These are phyloP conservation scores for Batillaria attramentaria DNA, from an alignment of 1,140 invertebrate genomes.

Conservation along the genomic window DNA sequence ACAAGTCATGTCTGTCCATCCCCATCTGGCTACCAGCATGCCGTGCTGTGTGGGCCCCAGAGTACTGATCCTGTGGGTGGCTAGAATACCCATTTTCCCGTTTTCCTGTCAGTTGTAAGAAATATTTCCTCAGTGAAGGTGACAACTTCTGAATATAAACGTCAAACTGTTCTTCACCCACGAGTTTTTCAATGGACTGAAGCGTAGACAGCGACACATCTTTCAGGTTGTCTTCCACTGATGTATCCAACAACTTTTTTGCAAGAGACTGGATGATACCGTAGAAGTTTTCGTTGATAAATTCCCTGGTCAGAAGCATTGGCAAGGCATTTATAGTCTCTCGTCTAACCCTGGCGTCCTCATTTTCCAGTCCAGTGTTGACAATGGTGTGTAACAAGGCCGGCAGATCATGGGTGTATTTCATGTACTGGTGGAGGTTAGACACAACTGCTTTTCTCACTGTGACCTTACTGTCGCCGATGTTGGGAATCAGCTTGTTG, in stretches of 20 bases:
- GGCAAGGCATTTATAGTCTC: conserved; percentile 67
- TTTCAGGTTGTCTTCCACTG: conserved; percentile 63
- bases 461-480: conserved; percentile 68
- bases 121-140: conserved; percentile 62
- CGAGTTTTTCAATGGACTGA: conserved; percentile 64
- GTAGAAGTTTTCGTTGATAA: conserved; percentile 64
- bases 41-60: conserved; percentile 12
- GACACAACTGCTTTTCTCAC: conserved; percentile 67
- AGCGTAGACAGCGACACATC: conserved; percentile 64
- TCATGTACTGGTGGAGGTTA: conserved; percentile 70
- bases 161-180: conserved; percentile 65
- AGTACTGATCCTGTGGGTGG: conserved; percentile 11
- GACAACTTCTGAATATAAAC: conserved; percentile 64
- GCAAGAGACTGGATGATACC: conserved; percentile 66
- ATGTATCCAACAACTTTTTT: conserved; percentile 65
- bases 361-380: conserved; percentile 65
- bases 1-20: conserved; percentile 41
- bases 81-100: conserved; percentile 28
- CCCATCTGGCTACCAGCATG: conserved; percentile 7
- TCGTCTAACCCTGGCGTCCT: conserved; percentile 62
- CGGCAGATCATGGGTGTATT: conserved; percentile 63
- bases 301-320: conserved; percentile 70
- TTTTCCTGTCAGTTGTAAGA: conserved; percentile 60
- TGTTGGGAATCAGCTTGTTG: conserved; percentile 65
- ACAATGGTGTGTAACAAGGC: conserved; percentile 63